Conservation (phyloP, 1,140 invertebrate genomes). For the Batillaria attramentaria region DNA sequence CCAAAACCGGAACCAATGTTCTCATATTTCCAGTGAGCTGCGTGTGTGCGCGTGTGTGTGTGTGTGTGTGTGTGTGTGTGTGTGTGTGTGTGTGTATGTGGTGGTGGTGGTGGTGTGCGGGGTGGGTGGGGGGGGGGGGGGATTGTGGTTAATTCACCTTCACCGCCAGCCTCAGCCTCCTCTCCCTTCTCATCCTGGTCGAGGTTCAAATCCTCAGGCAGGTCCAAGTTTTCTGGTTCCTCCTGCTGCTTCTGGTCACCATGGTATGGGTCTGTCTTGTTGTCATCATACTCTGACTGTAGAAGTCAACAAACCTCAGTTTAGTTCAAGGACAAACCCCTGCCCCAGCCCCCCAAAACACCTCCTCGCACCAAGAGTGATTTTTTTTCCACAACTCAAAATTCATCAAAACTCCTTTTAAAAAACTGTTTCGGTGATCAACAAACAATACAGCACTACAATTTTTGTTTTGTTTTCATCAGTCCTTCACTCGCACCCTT, state of each 20-base stretch:
- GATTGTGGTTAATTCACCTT: conserved; percentile 4
- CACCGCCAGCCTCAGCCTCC: conserved; percentile 23
- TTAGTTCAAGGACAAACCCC: no score
- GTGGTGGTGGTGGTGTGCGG: background rate
- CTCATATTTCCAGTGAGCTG: no score
- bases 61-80: background rate
- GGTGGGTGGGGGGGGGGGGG: background rate
- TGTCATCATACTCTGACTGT: conserved; percentile 66
- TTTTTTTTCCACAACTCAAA: no score
- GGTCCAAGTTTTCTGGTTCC: conserved; percentile 84
- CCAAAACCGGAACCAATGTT: no score
- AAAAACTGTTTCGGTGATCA: background rate
- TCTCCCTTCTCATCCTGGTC: conserved; percentile 71
- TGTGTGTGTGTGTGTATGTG: background rate
- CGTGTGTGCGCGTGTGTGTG: background rate
- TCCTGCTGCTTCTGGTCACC: conserved; percentile 72
- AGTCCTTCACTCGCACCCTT: background rate
- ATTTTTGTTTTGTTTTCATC: background rate
- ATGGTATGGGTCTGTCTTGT: conserved; percentile 86
- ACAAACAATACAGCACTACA: background rate
- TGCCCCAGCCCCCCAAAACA: no score
- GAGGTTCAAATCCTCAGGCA: conserved; percentile 88
- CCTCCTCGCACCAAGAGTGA: no score
- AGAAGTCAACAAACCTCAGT: conserved; percentile 77
- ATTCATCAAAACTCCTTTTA: background rate